These are phyloP conservation scores for Hypotaenidia okinawae DNA, from an alignment of 2,797 vertebrate genomes.

Conservation along the genomic window DNA sequence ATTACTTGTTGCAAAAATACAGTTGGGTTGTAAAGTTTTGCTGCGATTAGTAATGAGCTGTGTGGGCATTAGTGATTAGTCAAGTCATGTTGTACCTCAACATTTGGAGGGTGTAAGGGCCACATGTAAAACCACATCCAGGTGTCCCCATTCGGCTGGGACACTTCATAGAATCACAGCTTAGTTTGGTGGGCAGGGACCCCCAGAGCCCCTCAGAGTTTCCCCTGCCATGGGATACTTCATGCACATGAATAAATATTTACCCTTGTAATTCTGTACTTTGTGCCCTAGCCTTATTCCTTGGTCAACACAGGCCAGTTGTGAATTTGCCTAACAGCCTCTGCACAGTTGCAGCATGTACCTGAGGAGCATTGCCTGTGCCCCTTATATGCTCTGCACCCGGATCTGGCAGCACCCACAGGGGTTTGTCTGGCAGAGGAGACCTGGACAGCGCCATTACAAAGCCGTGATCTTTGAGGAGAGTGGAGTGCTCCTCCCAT, in stretches of 20 bases:
- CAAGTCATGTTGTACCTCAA: neutral
- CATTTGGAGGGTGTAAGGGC: neutral
- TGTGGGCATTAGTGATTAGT: neutral
- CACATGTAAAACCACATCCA: fast-evolving
- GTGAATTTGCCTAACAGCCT: neutral
- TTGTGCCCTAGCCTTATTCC: neutral
- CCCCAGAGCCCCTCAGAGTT: too few species aligned
- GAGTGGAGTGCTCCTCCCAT: slow-evolving; percentile 78
- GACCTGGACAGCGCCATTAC: slow-evolving; percentile 16
- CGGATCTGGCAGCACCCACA: neutral
- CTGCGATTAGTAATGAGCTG: neutral
- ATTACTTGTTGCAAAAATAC: neutral
- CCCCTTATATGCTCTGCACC: neutral
- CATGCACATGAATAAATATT: neutral
- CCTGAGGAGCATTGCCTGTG: neutral
- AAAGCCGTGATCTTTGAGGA: slow-evolving; percentile 83
- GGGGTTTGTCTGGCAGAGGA: neutral
- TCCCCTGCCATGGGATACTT: too few species aligned
- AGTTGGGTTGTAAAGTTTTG: neutral
- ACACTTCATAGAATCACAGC: too few species aligned
- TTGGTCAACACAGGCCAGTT: fast-evolving
- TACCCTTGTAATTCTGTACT: fast-evolving
- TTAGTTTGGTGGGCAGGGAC: too few species aligned
- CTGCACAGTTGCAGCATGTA: slow-evolving; percentile 30
- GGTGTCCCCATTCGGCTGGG: neutral